These are phyloP conservation scores for Pandemis corylana DNA, from an alignment of 2,888 invertebrate species.

Conservation along the genomic window DNA sequence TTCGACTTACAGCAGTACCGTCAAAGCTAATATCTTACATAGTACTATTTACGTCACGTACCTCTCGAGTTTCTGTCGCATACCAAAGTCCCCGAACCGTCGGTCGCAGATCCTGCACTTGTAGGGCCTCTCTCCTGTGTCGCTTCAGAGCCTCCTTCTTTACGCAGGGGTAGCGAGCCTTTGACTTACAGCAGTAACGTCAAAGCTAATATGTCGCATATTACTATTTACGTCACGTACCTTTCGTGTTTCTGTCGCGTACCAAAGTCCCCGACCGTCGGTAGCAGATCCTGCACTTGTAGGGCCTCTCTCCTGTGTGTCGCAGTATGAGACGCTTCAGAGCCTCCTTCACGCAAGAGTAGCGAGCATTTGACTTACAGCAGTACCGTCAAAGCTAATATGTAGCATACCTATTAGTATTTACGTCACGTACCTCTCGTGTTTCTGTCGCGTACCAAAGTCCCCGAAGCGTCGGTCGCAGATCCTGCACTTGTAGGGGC, in stretches of 20 bases:
- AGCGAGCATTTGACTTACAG: conserved; percentile 44
- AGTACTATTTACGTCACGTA: conserved; percentile 38
- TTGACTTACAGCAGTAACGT: too few relatives aligned
- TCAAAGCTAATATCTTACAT: too few relatives aligned
- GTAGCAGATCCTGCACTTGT: conserved; percentile 76
- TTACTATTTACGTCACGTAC: conserved; percentile 46
- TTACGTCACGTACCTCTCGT: conserved; percentile 64
- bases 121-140: conserved; percentile 72
- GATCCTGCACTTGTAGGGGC: conserved; percentile 73
- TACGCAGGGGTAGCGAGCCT: conserved; percentile 62
- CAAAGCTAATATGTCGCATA: too few relatives aligned
- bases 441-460: conserved; percentile 76
- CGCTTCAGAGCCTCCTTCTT: conserved; percentile 71
- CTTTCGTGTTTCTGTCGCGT: conserved; percentile 78
- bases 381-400: too few relatives aligned
- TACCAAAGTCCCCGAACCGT: conserved; percentile 73
- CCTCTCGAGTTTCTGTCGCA: conserved; percentile 78
- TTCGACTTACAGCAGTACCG: too few relatives aligned
- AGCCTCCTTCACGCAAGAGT: conserved; percentile 70
- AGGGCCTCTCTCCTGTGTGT: conserved; percentile 74
- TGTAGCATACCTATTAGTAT: too few relatives aligned
- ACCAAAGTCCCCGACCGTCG: conserved; percentile 71
- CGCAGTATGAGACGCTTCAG: conserved; percentile 75
- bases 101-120: conserved; percentile 75
- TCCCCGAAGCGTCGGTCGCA: conserved; percentile 75